Base-by-base conservation (phyloP, 2,113 vertebrate species). In the Carollia perspicillata region DNA sequence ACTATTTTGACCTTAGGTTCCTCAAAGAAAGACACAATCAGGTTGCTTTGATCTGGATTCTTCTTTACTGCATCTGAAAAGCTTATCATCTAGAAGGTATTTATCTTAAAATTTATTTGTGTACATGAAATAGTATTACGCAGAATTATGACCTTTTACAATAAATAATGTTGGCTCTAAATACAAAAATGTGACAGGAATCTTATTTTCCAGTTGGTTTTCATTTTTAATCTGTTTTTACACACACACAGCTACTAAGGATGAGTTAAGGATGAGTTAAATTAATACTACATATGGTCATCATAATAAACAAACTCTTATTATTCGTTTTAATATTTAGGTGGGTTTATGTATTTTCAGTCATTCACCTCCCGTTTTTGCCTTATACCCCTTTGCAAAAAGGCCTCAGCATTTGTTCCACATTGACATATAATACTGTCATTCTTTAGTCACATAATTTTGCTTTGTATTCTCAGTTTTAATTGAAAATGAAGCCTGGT, bases 31-130 rank as follows among this genome's bases (percentile, higher is more conserved):
- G 98, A 98, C 98, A 97, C 99, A 99, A 79, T 99, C 99, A 33
- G 99, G 99, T 95, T 99, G 99, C 98, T 99, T 99, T 99, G 99
- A 99, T 98, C 98, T 99, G 97, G 99, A 99, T 98, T 98, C 99
- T 40, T 99, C 99, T 49, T 97, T 99, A 97, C 97, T 99, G 81
- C 98, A 98, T 91, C 98, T 99, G 98, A 99, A 99, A 98, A 99
- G 98, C 97, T 98, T 99, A 91, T 98, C 99, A 98, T 99, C 99
- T 97, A 99, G 98, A 99, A 99, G 99, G 99, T 96, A 98, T 96
- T 97, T 96, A 93, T 84, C 28, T 93, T 66, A 96, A 97, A 90
- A 66, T 66, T 5, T 0, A 16, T 65, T 85, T 84, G 33, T 95
- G 20, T 90, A 6, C 60, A 13, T 42, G 23, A 84, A 77, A 90